These are phyloP conservation scores for Agrotis puta DNA, from an alignment of 2,888 invertebrate genomes.

Conservation along the genomic window DNA sequence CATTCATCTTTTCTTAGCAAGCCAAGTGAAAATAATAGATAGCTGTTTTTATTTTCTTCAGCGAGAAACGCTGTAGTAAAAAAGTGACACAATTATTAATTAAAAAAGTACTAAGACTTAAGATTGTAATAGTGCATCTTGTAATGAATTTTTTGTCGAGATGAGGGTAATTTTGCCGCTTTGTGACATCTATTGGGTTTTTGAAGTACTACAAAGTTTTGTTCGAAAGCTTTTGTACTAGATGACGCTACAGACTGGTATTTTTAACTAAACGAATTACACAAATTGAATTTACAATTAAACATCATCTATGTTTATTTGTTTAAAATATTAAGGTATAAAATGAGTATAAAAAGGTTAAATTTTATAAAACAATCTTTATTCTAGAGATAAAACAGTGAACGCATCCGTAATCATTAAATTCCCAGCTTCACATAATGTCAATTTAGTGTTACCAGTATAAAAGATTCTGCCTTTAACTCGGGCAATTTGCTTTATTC, in stretches of 20 bases:
- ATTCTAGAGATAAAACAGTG: conserved; percentile 14
- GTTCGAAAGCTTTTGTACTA: background rate
- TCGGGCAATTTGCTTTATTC: background rate
- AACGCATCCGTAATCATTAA: conserved; percentile 53
- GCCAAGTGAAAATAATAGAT: conserved; percentile 63
- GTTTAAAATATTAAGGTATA: background rate
- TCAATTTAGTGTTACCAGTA: conserved; percentile 67
- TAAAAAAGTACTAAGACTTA: conserved; percentile 38
- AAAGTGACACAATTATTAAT: conserved; percentile 61
- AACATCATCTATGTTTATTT: background rate
- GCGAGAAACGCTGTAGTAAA: conserved; percentile 39
- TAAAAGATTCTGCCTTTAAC: background rate
- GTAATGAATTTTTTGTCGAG: conserved; percentile 13
- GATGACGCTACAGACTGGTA: conserved; percentile 10
- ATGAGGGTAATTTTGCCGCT: background rate
- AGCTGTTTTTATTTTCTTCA: conserved; percentile 50
- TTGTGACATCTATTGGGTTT: conserved; percentile 33
- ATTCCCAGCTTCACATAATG: conserved; percentile 64
- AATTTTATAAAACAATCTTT: background rate
- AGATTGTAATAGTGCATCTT: conserved; percentile 35
- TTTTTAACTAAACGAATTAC: background rate
- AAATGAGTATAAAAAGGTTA: background rate
- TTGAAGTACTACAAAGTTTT: background rate
- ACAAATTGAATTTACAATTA: background rate
- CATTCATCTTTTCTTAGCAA: conserved; percentile 70